A percentile compares a stretch with the other conserved stretches of the same genome.
Evolutionary conservation across 2,888 invertebrate species (phyloP).

Genomic region (Labia minor): DNA sequence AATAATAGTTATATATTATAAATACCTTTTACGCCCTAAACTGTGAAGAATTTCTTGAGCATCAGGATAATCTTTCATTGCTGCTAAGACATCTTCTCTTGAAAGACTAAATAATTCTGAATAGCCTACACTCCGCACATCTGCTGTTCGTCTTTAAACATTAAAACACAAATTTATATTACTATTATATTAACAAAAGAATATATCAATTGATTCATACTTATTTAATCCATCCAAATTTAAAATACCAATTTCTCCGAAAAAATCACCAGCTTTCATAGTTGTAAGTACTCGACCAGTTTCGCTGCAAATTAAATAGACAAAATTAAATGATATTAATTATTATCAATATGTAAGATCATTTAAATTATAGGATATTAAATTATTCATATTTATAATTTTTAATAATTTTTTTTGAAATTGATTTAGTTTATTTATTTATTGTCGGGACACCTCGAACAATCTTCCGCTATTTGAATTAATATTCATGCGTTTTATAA

Average conservation of each 20-base stretch:
- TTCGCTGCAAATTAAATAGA: slow-evolving; percentile 49
- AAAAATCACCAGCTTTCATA: slow-evolving; percentile 96
- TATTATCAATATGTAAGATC: no score
- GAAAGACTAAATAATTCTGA: slow-evolving; percentile 90
- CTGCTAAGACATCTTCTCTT: slow-evolving; percentile 83
- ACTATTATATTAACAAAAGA: background rate
- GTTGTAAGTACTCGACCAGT: slow-evolving; percentile 84
- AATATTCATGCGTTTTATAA: no score
- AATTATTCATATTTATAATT: no score
- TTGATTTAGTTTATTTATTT: no score
- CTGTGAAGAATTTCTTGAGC: slow-evolving; percentile 90
- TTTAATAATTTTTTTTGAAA: background rate
- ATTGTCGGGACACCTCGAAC: no score
- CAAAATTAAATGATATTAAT: background rate
- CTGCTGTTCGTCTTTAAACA: slow-evolving; percentile 73
- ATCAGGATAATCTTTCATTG: slow-evolving; percentile 95
- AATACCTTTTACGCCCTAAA: slow-evolving; percentile 61
- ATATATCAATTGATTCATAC: slow-evolving; percentile 42
- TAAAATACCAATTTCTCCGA: slow-evolving; percentile 93
- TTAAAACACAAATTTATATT: no score
- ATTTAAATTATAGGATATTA: background rate
- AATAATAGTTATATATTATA: no score
- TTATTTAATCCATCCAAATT: slow-evolving; percentile 92
- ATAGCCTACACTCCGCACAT: slow-evolving; percentile 90
- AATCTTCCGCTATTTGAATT: background rate